A percentile compares a stretch with the other conserved stretches of the same genome.
Conservation (phyloP, 2,888 invertebrate genomes). For the Emesis furor region DNA sequence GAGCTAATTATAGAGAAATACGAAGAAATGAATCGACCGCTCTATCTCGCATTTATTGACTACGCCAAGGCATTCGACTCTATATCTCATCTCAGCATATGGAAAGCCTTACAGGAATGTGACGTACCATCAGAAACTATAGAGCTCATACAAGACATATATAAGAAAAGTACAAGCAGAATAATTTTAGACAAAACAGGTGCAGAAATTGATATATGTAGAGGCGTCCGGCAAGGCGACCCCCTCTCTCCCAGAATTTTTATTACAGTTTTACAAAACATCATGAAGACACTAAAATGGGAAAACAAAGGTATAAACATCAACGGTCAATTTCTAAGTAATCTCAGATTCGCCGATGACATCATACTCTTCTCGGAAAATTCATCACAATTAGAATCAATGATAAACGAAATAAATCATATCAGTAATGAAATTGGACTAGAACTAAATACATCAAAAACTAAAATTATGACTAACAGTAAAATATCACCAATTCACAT, state of each 20-base stretch:
- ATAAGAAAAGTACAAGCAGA: slow-evolving; percentile 26
- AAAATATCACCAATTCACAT: slow-evolving; percentile 20
- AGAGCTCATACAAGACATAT: slow-evolving; percentile 38
- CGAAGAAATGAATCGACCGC: too few species aligned
- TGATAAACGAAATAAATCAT: slow-evolving; percentile 8
- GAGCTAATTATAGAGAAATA: too few species aligned
- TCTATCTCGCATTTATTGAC: too few species aligned
- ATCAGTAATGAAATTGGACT: slow-evolving; percentile 19
- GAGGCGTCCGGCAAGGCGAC: slow-evolving; percentile 38
- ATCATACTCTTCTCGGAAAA: slow-evolving; percentile 26
- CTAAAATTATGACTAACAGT: slow-evolving; percentile 39
- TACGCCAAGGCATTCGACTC: too few species aligned
- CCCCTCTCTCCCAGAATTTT: slow-evolving; percentile 32
- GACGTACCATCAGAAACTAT: slow-evolving; percentile 43
- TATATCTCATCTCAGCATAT: neutral
- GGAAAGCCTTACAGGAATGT: slow-evolving; percentile 40
- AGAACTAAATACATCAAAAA: slow-evolving; percentile 30
- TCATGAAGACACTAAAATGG: slow-evolving; percentile 26
- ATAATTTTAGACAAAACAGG: slow-evolving; percentile 37
- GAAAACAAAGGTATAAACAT: slow-evolving; percentile 28
- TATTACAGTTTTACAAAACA: slow-evolving; percentile 31
- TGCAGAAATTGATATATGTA: slow-evolving; percentile 42
- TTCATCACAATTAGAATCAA: slow-evolving; percentile 12
- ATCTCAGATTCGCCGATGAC: slow-evolving; percentile 30
- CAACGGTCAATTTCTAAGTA: slow-evolving; percentile 21